Base-by-base conservation (phyloP, 64 coral and sea anemone species). In the Hydrozoanthus tunicans region DNA sequence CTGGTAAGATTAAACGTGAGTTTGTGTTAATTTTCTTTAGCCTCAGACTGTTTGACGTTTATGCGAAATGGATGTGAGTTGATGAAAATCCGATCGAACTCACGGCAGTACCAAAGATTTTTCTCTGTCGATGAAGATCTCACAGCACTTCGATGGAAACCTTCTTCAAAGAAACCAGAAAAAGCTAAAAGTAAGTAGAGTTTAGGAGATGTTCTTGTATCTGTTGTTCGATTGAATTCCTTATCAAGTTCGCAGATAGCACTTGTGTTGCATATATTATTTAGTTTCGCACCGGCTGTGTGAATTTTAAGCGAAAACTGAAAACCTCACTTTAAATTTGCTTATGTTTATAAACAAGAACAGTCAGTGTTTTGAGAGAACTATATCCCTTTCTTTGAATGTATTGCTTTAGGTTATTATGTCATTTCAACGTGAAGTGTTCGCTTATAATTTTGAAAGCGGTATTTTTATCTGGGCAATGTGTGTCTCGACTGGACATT, bases 31-130 rank as follows among this genome's bases (percentile, higher is more conserved):
- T 91, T 69, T 79, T 77, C 8, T 51, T n/a, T 64, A 99, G 97
- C 97, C 70, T 92, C 89, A 56, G 97, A 99, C 56, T 99, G 97
- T 90, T 78, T 99, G 59, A 91, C 92, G 7, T 96, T 95, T 43
- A 99, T 99, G 91, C 97, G 95, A 81, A 99, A 91, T 99, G 97
- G 94, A 11, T 95, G 86, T 14, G 97, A 99, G 80, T 90, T 99
- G 43, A 95, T 96, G 91, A 99, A 99, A 94, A 93, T 99, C 76
- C 94, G 97, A 62, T 99, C 97, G 14, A 95, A 95, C 60, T 98
- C 94, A 6, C 25, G 96, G 72, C 96, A 98, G 82, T 98, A 98
- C 64, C 91, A 93, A 51, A 69, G 96, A 57, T 99, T 99, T 59
- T 99, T 99, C 8, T 93, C 90, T 56, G 9, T 99, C 62, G 94